Percentiles rank a stretch among this genome's conserved stretches.
phyloP scores from a whole-genome alignment of 2,888 invertebrate genomes.

The Flabesymbios commensalis region DNA sequence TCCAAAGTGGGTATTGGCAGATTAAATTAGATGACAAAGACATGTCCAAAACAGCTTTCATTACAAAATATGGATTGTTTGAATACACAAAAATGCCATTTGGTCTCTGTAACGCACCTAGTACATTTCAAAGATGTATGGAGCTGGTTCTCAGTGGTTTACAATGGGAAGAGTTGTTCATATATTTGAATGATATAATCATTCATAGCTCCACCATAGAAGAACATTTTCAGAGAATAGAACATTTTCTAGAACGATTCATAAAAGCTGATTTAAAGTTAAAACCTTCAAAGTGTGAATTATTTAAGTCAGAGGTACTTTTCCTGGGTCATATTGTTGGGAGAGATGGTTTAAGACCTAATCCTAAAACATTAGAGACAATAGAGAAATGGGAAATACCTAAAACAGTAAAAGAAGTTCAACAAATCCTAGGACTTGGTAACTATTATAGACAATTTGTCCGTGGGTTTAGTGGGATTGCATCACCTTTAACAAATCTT shows the following conservation, averaged over 20 bases:
- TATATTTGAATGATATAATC: constrained; percentile 23
- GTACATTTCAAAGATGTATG: constrained; percentile 17
- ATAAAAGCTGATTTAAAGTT: constrained; percentile 8
- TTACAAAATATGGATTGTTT: constrained; percentile 4
- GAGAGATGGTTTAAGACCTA: constrained; percentile 11
- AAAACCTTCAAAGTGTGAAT: constrained; percentile 7
- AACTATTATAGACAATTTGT: constrained; percentile 13
- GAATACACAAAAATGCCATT: constrained; percentile 14
- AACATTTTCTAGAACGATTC: constrained; percentile 27
- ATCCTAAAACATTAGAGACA: constrained; percentile 10
- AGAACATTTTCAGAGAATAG: constrained; percentile 15
- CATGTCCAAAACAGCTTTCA: constrained; percentile 18
- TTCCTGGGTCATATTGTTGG: constrained; percentile 17
- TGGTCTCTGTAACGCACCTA: constrained; percentile 7
- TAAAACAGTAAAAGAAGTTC: neutral
- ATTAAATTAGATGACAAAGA: constrained; percentile 20
- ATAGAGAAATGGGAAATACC: constrained; percentile 15
- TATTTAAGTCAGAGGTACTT: constrained; percentile 10
- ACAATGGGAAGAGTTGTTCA: neutral
- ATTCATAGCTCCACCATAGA: constrained; percentile 3
- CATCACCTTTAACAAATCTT: constrained; percentile 1
- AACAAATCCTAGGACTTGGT: constrained; percentile 7
- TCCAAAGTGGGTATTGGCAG: constrained; percentile 38
- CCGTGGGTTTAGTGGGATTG: constrained; percentile 2
- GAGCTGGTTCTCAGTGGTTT: constrained; percentile 2